Conservation (phyloP, 2,113 vertebrate genomes). For the Chamaea fasciata region DNA sequence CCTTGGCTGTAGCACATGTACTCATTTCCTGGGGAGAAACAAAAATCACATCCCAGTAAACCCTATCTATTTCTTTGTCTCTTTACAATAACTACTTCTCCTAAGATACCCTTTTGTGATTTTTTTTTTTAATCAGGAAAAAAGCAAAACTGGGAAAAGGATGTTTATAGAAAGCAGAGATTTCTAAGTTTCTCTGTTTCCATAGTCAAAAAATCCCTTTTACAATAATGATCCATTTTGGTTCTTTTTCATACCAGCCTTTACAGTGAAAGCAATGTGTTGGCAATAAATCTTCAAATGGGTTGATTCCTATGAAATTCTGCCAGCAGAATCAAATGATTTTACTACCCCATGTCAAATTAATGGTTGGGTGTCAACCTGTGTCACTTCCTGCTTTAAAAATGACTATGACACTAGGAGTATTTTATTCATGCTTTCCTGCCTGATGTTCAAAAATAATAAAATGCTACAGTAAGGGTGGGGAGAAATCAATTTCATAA, state of each 20-base stretch:
- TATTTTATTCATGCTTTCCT: conserved; percentile 5
- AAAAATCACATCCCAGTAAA: neutral
- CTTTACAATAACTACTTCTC: neutral
- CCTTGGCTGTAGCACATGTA: neutral
- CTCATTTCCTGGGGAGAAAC: neutral
- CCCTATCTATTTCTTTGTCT: neutral
- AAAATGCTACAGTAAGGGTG: neutral
- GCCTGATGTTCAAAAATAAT: neutral
- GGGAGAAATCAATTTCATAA: neutral
- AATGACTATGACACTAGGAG: neutral
- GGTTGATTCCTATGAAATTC: conserved; percentile 31
- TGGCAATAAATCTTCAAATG: neutral
- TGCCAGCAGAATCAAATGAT: neutral
- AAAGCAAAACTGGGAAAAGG: neutral
- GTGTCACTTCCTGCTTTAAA: conserved; percentile 34
- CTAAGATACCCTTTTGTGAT: neutral
- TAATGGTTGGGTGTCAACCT: conserved; percentile 50
- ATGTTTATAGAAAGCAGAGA: neutral
- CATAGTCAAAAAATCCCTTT: neutral
- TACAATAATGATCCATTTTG: neutral
- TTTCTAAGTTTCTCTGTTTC: neutral
- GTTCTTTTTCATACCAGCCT: neutral
- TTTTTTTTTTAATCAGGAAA: neutral
- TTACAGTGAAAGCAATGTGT: neutral
- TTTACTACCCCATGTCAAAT: conserved; percentile 8